Percentiles rank a stretch among this genome's conserved stretches.
Evolutionary conservation across 1,140 invertebrate species (phyloP).

Genomic region (Drosophila sechellia): DNA sequence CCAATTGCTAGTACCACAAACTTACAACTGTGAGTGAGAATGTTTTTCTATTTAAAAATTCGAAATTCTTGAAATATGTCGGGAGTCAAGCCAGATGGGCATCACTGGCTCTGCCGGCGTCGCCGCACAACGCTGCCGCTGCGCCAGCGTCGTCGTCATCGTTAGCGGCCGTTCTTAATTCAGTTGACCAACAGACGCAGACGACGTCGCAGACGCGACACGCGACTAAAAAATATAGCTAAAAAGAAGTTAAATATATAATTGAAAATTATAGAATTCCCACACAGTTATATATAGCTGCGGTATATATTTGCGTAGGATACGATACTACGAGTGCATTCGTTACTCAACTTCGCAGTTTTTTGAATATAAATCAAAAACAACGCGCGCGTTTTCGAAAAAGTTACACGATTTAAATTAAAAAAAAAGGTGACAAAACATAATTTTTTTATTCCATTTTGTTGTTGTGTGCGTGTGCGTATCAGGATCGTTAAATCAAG

Average conservation of each 20-base stretch:
- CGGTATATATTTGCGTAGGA: constrained; percentile 15
- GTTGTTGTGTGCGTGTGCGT: constrained; percentile 61
- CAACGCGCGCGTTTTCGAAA: constrained; percentile 53
- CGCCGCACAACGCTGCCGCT: constrained; percentile 20
- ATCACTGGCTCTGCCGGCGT: constrained; percentile 17
- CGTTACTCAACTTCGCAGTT: constrained; percentile 4
- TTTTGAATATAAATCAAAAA: constrained; percentile 13
- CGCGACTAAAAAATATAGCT: constrained; percentile 58
- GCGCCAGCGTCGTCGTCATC: constrained; percentile 28
- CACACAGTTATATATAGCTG: constrained; percentile 9
- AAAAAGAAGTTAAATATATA: constrained; percentile 30
- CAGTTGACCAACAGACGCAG: constrained; percentile 83
- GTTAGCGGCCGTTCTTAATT: constrained; percentile 76
- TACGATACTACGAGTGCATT: constrained; percentile 15
- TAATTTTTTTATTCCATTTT: constrained; percentile 22
- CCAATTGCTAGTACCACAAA: too few species aligned
- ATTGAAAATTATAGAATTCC: constrained; percentile 41
- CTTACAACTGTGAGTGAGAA: too few species aligned
- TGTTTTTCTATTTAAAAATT: not conserved
- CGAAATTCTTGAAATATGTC: not conserved
- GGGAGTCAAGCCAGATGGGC: not conserved
- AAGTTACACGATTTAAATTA: constrained; percentile 16
- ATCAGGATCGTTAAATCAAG: constrained; percentile 43
- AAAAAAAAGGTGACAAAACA: constrained; percentile 57
- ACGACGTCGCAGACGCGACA: constrained; percentile 73